These are phyloP conservation scores for Arothron firmamentum DNA, from an alignment of 2,113 vertebrate species.

Conservation along the genomic window DNA sequence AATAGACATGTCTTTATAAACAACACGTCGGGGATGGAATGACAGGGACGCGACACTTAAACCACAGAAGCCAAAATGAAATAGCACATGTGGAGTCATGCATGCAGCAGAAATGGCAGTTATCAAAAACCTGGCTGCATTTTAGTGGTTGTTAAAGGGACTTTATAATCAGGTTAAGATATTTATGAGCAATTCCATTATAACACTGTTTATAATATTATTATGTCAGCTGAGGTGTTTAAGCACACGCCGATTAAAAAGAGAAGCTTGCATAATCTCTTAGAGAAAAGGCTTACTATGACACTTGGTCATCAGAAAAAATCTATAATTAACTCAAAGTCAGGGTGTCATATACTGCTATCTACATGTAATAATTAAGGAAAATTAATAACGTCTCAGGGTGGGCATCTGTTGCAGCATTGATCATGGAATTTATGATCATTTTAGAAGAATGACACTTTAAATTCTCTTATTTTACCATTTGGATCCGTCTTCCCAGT, in stretches of 20 bases:
- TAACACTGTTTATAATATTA: conserved; percentile 70
- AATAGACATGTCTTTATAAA: conserved; percentile 46
- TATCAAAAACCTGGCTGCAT: conserved; percentile 48
- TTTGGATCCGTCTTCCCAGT: conserved; percentile 66
- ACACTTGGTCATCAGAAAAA: too few species aligned
- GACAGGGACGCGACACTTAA: conserved; percentile 49
- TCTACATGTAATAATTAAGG: too few species aligned
- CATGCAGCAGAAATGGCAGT: conserved; percentile 70
- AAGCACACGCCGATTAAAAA: conserved; percentile 8
- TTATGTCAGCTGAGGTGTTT: conserved; percentile 48
- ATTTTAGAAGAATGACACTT: too few species aligned
- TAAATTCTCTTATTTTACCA: conserved; percentile 16
- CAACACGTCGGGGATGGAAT: conserved; percentile 55
- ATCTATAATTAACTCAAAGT: too few species aligned
- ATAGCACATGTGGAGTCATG: conserved; percentile 70
- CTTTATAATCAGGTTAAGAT: conserved; percentile 74
- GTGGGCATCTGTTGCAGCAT: conserved; percentile 29
- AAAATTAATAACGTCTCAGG: too few species aligned
- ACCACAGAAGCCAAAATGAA: conserved; percentile 67
- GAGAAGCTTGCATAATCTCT: neutral
- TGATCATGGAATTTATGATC: neutral
- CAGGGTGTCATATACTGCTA: too few species aligned
- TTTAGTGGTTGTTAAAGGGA: conserved; percentile 78
- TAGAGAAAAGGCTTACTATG: too few species aligned
- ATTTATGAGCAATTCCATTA: conserved; percentile 70